These are phyloP conservation scores for Drosophila sordidula DNA, from an alignment of 2,888 invertebrate species.

Conservation along the genomic window DNA sequence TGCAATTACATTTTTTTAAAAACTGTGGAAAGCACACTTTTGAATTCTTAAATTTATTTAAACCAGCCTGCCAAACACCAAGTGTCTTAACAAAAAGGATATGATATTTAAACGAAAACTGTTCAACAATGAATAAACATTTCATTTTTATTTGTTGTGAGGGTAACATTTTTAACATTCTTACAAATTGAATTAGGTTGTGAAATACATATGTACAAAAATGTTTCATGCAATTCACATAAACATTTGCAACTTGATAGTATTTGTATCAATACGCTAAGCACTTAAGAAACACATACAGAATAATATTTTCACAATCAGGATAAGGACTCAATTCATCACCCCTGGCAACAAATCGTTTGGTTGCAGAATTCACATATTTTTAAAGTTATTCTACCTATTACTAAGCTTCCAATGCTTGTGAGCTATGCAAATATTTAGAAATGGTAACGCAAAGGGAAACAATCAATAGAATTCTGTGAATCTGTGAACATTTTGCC, in stretches of 20 bases:
- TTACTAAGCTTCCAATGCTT: not conserved
- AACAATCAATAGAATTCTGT: constrained; percentile 28
- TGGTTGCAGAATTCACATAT: constrained; percentile 2
- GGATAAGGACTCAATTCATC: not conserved
- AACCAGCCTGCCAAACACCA: too few species aligned
- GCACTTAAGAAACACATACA: not conserved
- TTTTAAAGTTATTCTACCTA: constrained; percentile 2
- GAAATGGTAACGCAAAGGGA: constrained; percentile 1
- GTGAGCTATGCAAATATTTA: constrained; percentile 23
- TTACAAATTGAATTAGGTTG: not conserved
- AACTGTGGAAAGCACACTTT: too few species aligned
- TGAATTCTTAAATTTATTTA: too few species aligned
- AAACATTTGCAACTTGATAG: not conserved
- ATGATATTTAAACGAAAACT: too few species aligned
- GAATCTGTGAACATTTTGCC: constrained; percentile 14
- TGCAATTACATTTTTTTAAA: too few species aligned
- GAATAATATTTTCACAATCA: not conserved
- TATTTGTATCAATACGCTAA: not conserved
- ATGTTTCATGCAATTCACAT: not conserved
- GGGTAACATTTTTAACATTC: not conserved
- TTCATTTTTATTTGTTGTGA: not conserved
- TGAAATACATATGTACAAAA: not conserved
- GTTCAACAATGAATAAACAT: too few species aligned
- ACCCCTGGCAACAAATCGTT: constrained; percentile 10
- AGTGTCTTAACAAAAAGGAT: too few species aligned